phyloP scores from a whole-genome alignment of 2,888 invertebrate genomes.

The Conistra vaccinii region DNA sequence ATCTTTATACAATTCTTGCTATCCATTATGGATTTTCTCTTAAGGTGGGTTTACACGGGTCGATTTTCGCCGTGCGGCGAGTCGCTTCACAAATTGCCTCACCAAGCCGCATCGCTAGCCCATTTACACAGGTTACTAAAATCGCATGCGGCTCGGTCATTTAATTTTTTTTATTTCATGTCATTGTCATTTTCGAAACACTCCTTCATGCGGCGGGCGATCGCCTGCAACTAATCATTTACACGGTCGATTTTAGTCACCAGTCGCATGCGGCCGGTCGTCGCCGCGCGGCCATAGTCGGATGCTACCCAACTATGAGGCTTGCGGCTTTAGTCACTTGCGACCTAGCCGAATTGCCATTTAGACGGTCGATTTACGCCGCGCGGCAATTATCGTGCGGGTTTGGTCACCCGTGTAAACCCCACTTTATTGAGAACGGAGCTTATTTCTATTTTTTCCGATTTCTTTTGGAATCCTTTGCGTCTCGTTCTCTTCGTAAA shows the following conservation, averaged over 20 bases:
- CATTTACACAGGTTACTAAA: constrained; percentile 73
- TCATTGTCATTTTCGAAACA: too few relatives aligned
- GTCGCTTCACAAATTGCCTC: too few relatives aligned
- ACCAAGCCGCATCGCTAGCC: constrained; percentile 70
- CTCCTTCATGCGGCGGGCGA: constrained; percentile 22
- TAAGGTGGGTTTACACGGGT: constrained; percentile 7
- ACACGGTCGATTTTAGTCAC: constrained; percentile 64
- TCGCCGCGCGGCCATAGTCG: too few relatives aligned
- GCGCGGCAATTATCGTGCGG: too few relatives aligned
- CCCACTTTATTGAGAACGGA: constrained; percentile 36
- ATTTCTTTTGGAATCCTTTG: constrained; percentile 29
- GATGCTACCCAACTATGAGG: too few relatives aligned
- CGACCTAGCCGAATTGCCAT: too few relatives aligned
- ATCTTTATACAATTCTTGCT: constrained; percentile 32
- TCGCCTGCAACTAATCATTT: constrained; percentile 60
- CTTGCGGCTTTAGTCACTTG: too few relatives aligned
- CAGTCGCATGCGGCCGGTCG: constrained; percentile 65
- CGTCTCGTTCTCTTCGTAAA: constrained; percentile 10
- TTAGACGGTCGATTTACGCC: too few relatives aligned
- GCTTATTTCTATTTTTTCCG: constrained; percentile 37
- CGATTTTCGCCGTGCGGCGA: constrained; percentile 13
- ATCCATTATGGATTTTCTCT: constrained; percentile 43
- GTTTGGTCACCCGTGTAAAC: too few relatives aligned
- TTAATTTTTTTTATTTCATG: too few relatives aligned
- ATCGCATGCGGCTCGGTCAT: constrained; percentile 74